Evolutionary conservation across 2,797 vertebrate genomes (phyloP).

Genomic region (Ctenochaetus hawaiiensis): DNA sequence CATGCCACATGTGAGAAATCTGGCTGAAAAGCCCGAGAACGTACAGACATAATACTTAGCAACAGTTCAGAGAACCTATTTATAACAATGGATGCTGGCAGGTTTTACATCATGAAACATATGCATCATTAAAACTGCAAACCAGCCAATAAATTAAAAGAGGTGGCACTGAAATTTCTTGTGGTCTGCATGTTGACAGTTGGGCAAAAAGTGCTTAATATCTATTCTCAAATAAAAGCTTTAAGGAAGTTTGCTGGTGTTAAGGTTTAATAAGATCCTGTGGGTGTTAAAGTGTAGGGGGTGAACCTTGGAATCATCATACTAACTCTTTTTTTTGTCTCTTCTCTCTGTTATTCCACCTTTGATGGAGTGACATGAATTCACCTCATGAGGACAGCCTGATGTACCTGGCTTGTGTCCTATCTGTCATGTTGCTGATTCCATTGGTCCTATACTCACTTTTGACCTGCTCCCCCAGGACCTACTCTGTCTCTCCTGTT

Average conservation of each 20-base stretch:
- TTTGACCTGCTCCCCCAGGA: too few species aligned
- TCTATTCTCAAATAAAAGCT: neutral
- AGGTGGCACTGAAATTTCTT: neutral
- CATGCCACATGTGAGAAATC: neutral
- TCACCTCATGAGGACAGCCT: too few species aligned
- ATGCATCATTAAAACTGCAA: constrained; percentile 1
- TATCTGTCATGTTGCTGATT: too few species aligned
- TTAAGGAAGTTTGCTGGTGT: too few species aligned
- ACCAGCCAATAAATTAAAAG: neutral
- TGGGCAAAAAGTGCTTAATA: neutral
- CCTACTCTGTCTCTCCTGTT: too few species aligned
- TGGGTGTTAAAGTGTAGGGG: neutral
- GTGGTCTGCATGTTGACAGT: neutral
- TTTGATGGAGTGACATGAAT: too few species aligned
- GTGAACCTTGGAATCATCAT: too few species aligned
- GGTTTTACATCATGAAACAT: constrained; percentile 2
- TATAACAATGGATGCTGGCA: constrained; percentile 13
- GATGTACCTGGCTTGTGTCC: too few species aligned
- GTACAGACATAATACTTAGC: neutral
- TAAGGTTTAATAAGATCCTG: neutral
- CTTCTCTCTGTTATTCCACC: too few species aligned
- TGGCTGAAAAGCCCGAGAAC: neutral
- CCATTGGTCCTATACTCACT: too few species aligned
- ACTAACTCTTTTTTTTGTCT: too few species aligned
- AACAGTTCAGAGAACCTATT: constrained; percentile 14